These are phyloP conservation scores for Sebastes dallii DNA, from an alignment of 2,797 vertebrate genomes.

Conservation along the genomic window DNA sequence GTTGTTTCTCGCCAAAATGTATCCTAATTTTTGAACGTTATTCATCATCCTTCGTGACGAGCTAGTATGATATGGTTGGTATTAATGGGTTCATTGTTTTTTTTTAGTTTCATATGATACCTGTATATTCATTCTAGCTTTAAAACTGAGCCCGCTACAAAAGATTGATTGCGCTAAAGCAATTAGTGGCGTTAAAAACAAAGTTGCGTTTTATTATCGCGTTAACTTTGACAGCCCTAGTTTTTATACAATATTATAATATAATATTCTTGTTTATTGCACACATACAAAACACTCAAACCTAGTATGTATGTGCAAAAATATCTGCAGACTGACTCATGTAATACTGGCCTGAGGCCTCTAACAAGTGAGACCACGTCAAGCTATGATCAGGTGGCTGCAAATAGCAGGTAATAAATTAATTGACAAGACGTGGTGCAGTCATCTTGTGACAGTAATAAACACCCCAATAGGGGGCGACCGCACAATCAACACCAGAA, in stretches of 20 bases:
- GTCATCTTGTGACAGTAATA: background rate
- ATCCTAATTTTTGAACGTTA: too few relatives aligned
- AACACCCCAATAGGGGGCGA: background rate
- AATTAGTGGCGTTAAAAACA: too few relatives aligned
- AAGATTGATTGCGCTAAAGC: rapidly evolving
- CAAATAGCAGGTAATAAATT: background rate
- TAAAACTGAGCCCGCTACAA: too few relatives aligned
- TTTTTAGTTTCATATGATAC: too few relatives aligned
- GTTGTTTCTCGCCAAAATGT: too few relatives aligned
- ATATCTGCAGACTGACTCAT: background rate
- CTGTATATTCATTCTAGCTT: rapidly evolving
- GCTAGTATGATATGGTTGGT: too few relatives aligned
- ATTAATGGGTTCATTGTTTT: too few relatives aligned
- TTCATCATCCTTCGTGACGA: too few relatives aligned
- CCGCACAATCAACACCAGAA: slow-evolving; percentile 12
- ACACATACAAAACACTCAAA: background rate
- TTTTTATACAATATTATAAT: background rate
- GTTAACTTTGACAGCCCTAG: too few relatives aligned
- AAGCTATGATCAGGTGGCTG: slow-evolving; percentile 4
- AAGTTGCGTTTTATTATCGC: too few relatives aligned
- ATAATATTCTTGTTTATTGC: background rate
- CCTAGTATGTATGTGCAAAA: background rate
- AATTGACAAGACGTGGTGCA: background rate
- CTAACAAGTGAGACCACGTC: background rate
- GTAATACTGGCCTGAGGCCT: background rate